Conservation (phyloP, 2,888 invertebrate genomes). For the Herminia tarsipennalis region DNA sequence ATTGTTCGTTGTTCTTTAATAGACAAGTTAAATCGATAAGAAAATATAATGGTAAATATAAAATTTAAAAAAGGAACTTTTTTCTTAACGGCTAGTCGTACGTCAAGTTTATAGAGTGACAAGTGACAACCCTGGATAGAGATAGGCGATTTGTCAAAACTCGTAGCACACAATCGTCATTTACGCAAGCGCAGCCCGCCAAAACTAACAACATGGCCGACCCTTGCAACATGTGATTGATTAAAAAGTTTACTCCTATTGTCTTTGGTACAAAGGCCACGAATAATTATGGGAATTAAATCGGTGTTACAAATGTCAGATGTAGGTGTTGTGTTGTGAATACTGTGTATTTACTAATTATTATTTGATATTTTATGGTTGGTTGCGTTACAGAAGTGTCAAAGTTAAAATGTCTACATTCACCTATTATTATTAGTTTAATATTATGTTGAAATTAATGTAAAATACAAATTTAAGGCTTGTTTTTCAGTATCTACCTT, state of each 20-base stretch:
- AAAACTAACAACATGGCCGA: constrained; percentile 57
- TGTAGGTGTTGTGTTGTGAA: constrained; percentile 47
- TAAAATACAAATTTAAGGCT: too few species aligned
- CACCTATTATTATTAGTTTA: neutral
- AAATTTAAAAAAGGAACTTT: too few species aligned
- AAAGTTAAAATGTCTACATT: constrained; percentile 16
- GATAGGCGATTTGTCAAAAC: constrained; percentile 48
- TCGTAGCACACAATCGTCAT: constrained; percentile 31
- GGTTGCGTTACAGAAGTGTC: constrained; percentile 14
- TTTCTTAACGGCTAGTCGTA: too few species aligned
- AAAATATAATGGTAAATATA: too few species aligned
- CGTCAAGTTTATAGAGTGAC: too few species aligned
- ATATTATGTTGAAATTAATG: neutral
- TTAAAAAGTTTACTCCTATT: constrained; percentile 76
- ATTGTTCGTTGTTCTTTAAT: too few species aligned
- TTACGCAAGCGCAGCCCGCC: constrained; percentile 54
- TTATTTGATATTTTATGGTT: constrained; percentile 27
- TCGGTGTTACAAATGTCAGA: constrained; percentile 48
- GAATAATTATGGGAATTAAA: constrained; percentile 66
- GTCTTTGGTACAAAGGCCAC: constrained; percentile 65
- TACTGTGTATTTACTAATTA: constrained; percentile 19
- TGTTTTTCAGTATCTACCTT: too few species aligned
- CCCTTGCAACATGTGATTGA: constrained; percentile 66
- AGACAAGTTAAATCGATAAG: too few species aligned
- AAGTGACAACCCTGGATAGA: neutral